A percentile compares a stretch with the other conserved stretches of the same genome.
phyloP scores from a whole-genome alignment of 2,113 vertebrate genomes.

The Irena cyanogastra region DNA sequence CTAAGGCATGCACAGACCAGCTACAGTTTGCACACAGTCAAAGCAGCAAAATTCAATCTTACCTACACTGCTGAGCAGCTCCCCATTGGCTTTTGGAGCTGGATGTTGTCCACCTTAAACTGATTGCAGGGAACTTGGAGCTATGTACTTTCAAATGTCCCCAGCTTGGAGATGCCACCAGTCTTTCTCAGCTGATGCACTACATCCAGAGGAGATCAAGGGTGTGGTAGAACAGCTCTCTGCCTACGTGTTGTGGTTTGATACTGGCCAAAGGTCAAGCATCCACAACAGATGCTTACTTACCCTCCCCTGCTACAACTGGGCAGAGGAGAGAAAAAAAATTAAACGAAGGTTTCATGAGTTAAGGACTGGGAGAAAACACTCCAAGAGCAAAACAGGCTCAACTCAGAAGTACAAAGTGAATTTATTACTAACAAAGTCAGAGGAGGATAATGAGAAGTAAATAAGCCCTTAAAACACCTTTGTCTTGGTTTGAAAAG shows the following conservation, averaged over 20 bases:
- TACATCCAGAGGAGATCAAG: neutral
- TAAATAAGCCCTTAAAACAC: neutral
- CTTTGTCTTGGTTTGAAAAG: too few species aligned
- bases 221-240: neutral
- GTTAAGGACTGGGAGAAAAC: neutral
- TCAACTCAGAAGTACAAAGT: neutral
- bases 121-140: neutral
- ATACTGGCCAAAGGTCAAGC: neutral
- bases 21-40: neutral
- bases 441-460: neutral
- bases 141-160: neutral
- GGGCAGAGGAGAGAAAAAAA: neutral
- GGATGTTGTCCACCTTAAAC: neutral
- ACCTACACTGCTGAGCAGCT: neutral
- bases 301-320: neutral
- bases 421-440: neutral
- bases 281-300: neutral
- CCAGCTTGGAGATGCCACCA: neutral
- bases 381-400: neutral
- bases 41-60: neutral
- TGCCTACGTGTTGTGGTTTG: neutral
- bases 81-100: neutral
- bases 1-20: rapidly evolving
- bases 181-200: neutral
- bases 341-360: neutral